These are phyloP conservation scores for Pogoniulus pusillus DNA, from an alignment of 2,797 vertebrate genomes.

Conservation along the genomic window DNA sequence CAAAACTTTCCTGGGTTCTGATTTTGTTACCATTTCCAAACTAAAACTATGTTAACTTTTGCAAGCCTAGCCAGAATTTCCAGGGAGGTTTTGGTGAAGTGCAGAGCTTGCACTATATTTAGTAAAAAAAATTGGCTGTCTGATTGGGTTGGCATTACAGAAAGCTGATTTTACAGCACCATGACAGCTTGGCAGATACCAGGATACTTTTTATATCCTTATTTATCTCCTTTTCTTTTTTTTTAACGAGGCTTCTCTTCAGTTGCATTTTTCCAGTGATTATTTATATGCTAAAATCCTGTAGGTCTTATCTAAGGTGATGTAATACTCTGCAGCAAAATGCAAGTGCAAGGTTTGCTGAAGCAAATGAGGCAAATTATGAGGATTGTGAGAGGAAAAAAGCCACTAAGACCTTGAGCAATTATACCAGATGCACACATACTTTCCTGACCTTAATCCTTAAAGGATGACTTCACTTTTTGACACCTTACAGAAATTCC, in stretches of 20 bases:
- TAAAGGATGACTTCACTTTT: neutral
- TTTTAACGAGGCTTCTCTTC: neutral
- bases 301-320: neutral
- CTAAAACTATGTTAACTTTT: neutral
- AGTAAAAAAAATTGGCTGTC: neutral
- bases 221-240: neutral
- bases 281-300: neutral
- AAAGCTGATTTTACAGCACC: constrained; percentile 1
- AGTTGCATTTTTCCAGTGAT: neutral
- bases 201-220: neutral
- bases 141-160: neutral
- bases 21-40: neutral
- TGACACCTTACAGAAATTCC: neutral
- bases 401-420: neutral
- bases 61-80: neutral
- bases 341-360: neutral
- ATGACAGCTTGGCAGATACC: neutral
- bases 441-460: constrained; percentile 7
- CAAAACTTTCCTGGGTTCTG: neutral
- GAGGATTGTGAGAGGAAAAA: neutral
- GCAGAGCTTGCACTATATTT: neutral
- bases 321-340: neutral
- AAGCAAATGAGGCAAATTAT: neutral
- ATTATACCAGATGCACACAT: neutral
- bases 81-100: neutral